Evolutionary conservation across 2,888 invertebrate genomes (phyloP), one percentile per base, ranked within the genome.

Genomic region (Luperina testacea): DNA sequence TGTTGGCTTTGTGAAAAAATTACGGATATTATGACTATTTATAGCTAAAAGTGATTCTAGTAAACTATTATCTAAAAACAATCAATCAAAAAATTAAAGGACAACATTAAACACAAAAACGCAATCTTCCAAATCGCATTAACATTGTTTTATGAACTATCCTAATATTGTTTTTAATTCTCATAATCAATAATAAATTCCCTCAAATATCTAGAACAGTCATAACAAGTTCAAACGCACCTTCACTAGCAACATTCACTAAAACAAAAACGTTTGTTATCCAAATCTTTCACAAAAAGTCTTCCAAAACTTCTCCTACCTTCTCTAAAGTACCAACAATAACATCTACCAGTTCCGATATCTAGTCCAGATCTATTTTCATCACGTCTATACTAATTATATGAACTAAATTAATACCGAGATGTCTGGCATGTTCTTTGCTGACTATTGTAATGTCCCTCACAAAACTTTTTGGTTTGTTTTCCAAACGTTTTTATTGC

Each of bases 351-450:
- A 71, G 59, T 65, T 13, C 65, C 13, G 17, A 78, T 85, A 85
- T 85, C 86, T 85, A 85, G 80, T 72, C 11, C 76, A 78, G 77
- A 85, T 85, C 85, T 88, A 88, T 88, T 88, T 88, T 77, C 71
- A 79, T 85, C 83, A 87, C 80, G 79, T 82, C 80, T 89, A 85
- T 90, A 90, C 90, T 90, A 91, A 91, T 89, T 88, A 87, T 88
- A 85, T 84, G 81, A 87, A 85, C 86, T 89, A 90, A 90, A 91
- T 91, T 90, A 90, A 91, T 90, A 91, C 83, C 74, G 80, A 84
- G 78, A 87, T 83, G 83, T 87, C 83, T 67, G 72, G 75, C 77
- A 78, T 81, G 89, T 74, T 84, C 85, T 57, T 20, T 64, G 73
- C 53, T 42, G 75, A 75, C 90, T 88, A 90, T 90, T 90, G 90